These are phyloP conservation scores for Ylistrum balloti DNA, from an alignment of 1,140 invertebrate genomes.

Conservation along the genomic window DNA sequence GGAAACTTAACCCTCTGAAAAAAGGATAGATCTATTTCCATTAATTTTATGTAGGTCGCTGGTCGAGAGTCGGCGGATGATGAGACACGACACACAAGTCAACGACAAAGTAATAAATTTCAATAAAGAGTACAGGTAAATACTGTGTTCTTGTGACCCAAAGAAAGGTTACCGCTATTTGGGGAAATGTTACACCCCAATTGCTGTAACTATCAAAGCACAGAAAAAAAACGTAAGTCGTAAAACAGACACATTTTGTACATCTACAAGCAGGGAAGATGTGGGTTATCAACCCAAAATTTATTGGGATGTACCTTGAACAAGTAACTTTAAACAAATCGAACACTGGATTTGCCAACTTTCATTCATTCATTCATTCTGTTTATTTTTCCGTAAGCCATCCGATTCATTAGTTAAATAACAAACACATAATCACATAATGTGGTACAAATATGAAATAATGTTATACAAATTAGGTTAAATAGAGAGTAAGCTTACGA, in stretches of 20 bases:
- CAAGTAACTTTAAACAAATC: no score
- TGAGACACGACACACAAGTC: constrained; percentile 29
- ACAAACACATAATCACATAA: no score
- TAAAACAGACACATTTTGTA: background rate
- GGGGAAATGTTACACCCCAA: background rate
- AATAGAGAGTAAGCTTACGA: no score
- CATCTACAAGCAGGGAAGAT: background rate
- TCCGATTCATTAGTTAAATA: no score
- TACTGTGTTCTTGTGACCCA: background rate
- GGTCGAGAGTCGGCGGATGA: background rate
- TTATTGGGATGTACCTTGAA: no score
- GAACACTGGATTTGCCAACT: no score
- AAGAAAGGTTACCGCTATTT: background rate
- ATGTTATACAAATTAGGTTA: no score
- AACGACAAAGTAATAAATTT: constrained; percentile 8
- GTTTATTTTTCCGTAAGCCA: no score
- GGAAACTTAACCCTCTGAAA: constrained; percentile 27
- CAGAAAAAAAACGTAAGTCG: background rate
- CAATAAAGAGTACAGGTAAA: constrained; percentile 38
- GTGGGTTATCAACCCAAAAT: no score
- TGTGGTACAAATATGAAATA: no score
- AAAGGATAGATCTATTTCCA: constrained; percentile 5
- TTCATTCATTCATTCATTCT: no score
- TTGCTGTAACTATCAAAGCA: background rate
- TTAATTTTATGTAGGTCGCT: constrained; percentile 9